These are phyloP conservation scores for Ptilorrhoa leucosticta DNA, from an alignment of 2,113 vertebrate species.

Conservation along the genomic window DNA sequence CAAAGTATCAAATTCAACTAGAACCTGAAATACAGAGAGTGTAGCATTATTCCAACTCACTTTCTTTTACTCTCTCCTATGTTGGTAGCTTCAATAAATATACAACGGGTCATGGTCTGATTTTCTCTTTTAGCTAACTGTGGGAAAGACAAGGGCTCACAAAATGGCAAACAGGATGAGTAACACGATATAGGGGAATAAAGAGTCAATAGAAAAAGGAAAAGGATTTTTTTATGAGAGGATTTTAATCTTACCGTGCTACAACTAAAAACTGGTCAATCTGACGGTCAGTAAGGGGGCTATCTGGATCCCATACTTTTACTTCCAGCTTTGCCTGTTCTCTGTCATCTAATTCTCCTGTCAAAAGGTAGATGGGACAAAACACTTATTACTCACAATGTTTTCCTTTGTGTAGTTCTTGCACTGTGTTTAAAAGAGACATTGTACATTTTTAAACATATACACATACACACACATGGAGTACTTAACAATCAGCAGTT, in stretches of 20 bases:
- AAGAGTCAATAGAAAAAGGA: conserved; percentile 11
- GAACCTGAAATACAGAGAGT: background rate
- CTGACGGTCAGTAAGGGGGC: conserved; percentile 92
- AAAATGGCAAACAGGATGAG: conserved; percentile 30
- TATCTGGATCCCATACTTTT: conserved; percentile 97
- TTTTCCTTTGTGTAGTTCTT: background rate
- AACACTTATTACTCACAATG: conserved; percentile 54
- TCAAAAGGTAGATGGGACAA: conserved; percentile 61
- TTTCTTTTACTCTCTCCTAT: background rate
- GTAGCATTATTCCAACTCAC: background rate
- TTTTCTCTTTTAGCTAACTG: background rate
- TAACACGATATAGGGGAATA: background rate
- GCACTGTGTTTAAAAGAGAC: conserved; percentile 22
- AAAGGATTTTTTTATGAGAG: conserved; percentile 35
- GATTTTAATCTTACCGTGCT: conserved; percentile 84
- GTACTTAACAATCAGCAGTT: background rate
- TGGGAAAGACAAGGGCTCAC: conserved; percentile 17
- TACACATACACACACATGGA: background rate
- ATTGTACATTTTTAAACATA: background rate
- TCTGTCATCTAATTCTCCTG: conserved; percentile 91
- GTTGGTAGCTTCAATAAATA: background rate
- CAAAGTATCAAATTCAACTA: background rate
- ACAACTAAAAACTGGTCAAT: conserved; percentile 99
- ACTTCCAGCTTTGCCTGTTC: conserved; percentile 95
- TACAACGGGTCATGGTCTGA: background rate